Base-by-base conservation (phyloP, 2,888 invertebrate species). In the Electrophaes corylata region DNA sequence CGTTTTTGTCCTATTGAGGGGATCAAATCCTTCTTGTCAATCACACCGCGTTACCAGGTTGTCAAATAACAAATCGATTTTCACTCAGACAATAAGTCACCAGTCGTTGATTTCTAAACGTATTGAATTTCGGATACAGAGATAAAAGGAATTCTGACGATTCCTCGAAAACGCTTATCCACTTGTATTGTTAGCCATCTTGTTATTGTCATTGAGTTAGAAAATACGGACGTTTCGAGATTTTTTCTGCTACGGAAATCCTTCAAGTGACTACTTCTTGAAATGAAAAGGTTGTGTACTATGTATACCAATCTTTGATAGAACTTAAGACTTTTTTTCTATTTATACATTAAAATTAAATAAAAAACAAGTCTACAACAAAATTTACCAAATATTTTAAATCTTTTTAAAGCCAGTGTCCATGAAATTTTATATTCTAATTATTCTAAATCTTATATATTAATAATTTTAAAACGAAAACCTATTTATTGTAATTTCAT, bases 151-250 rank as follows among this genome's bases (percentile, higher is more conserved):
- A 18, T 16, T 29, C 10, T 23, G 16, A 10, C 33, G 12, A 48
- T 33, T 52, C 20, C 26, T n/a, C n/a, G n/a, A 47, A 46, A 37
- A 29, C 23, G 18, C 26, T 52, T 52, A 39, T 44, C n/a, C 43
- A 26, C 31, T 31, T 43, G 29, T 26, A 35, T 46, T 37, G 49
- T 43, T 41, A 49, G 10, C 45, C 26, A 60, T 55, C 58, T 44
- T 19, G 52, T 65, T 58, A 65, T 29, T 41, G 46, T 46, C 48
- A 47, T 39, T 50, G 60, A 55, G 55, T 63, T 57, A 57, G 46
- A 43, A 26, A 53, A 47, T 23, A 47, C 48, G 56, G 41, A n/a
- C 40, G 31, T 33, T 56, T 55, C 29, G 19, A 18, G 23, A 50
- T 46, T 46, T 57, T 45, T 23, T 51, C 14, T 16, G 41, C 20